Conservation (phyloP, 2,113 vertebrate species). For the Pelusios castaneus region DNA sequence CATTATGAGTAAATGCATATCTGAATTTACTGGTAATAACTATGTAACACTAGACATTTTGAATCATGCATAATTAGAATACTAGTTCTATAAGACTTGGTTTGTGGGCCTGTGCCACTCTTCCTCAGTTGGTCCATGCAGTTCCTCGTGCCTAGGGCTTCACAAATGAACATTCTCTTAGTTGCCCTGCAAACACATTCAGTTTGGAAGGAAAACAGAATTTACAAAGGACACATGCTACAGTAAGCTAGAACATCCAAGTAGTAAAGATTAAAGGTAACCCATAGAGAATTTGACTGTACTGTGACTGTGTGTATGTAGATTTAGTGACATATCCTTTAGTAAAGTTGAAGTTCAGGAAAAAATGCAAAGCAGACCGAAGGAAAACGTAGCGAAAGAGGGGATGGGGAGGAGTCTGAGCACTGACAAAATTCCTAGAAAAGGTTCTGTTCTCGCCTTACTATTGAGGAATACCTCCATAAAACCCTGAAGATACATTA, state of each 20-base stretch:
- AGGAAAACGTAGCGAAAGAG: neutral
- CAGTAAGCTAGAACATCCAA: neutral
- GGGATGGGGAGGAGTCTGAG: fast-evolving
- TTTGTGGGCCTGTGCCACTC: constrained; percentile 69
- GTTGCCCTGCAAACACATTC: constrained; percentile 56
- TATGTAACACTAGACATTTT: constrained; percentile 74
- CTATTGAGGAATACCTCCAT: neutral
- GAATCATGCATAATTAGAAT: constrained; percentile 80
- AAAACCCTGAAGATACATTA: constrained; percentile 3
- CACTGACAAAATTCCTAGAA: constrained; percentile 5
- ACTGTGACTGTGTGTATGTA: neutral
- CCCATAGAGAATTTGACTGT: neutral
- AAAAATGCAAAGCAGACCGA: constrained; percentile 25
- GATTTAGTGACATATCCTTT: neutral
- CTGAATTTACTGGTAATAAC: constrained; percentile 77
- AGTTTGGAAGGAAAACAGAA: constrained; percentile 32
- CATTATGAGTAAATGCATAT: constrained; percentile 81
- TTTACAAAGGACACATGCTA: constrained; percentile 35
- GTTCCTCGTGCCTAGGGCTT: constrained; percentile 33
- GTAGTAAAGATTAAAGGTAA: neutral
- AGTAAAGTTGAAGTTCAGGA: neutral
- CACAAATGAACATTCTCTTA: constrained; percentile 11
- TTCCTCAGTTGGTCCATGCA: constrained; percentile 59
- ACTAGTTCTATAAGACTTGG: constrained; percentile 69
- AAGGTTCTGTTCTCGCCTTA: constrained; percentile 18